A percentile compares a stretch with the other conserved stretches of the same genome.
Evolutionary conservation across 2,113 vertebrate genomes (phyloP).

Genomic region (Leucoraja erinaceus): DNA sequence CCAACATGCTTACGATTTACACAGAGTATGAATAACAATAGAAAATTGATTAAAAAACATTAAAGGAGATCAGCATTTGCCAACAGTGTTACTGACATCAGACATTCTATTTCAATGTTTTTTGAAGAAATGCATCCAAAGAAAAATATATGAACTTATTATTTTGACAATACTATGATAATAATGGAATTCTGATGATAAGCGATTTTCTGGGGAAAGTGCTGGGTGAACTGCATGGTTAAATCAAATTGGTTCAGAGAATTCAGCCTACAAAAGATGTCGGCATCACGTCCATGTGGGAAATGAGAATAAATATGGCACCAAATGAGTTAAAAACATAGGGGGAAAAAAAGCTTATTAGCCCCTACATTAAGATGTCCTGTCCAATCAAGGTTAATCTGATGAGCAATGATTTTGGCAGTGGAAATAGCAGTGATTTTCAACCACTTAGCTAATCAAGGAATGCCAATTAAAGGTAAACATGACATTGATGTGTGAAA

Average conservation of each 20-base stretch:
- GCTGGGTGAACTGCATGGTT: neutral
- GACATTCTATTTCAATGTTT: neutral
- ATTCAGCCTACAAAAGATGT: neutral
- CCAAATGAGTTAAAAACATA: neutral
- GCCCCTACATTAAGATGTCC: constrained; percentile 51
- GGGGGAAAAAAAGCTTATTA: constrained; percentile 42
- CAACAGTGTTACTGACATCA: neutral
- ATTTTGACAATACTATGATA: neutral
- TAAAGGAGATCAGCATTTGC: neutral
- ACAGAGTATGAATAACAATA: neutral
- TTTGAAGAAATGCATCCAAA: neutral
- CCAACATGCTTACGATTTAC: neutral
- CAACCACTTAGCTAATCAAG: constrained; percentile 81
- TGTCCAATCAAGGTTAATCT: constrained; percentile 54
- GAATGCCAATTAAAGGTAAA: constrained; percentile 71
- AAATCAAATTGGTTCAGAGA: neutral
- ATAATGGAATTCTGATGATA: neutral
- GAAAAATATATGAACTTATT: neutral
- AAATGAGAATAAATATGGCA: neutral
- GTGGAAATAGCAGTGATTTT: constrained; percentile 68
- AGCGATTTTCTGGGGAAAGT: neutral
- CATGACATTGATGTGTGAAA: constrained; percentile 70
- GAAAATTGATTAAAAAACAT: neutral
- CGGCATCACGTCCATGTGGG: neutral
- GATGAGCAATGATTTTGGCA: constrained; percentile 66